Percentiles rank a stretch among this genome's conserved stretches.
phyloP scores from a whole-genome alignment of 2,113 vertebrate species.

The Bujurquina vittata region DNA sequence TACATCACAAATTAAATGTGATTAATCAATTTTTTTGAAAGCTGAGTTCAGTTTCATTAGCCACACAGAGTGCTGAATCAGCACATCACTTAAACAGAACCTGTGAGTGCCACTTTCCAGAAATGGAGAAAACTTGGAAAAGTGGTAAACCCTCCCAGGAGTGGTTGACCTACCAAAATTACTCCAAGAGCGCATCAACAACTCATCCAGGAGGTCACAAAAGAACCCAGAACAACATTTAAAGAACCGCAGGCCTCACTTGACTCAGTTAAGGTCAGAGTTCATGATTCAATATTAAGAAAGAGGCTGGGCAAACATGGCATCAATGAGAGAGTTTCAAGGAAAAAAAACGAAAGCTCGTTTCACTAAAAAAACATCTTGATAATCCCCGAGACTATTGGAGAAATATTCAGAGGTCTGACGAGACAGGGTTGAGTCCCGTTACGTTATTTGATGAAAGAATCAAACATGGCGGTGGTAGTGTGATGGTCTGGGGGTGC shows the following conservation, averaged over 20 bases:
- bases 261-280: not conserved
- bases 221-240: not conserved
- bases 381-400: not conserved
- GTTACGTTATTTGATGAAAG: not conserved
- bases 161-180: not conserved
- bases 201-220: not conserved
- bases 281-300: not conserved
- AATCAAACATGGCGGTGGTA: not conserved
- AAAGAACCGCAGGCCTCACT: not conserved
- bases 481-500: not conserved
- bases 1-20: no score
- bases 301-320: not conserved
- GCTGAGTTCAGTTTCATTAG: no score
- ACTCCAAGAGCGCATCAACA: not conserved
- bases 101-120: not conserved
- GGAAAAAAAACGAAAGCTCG: not conserved
- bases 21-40: no score
- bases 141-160: not conserved
- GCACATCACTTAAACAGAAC: no score
- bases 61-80: no score
- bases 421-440: not conserved
- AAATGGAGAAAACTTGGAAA: not conserved
- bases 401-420: not conserved
- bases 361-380: not conserved
- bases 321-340: not conserved